phyloP scores from a whole-genome alignment of 2,888 invertebrate genomes.

The Scaptodrosophila latifasciaeformis region DNA sequence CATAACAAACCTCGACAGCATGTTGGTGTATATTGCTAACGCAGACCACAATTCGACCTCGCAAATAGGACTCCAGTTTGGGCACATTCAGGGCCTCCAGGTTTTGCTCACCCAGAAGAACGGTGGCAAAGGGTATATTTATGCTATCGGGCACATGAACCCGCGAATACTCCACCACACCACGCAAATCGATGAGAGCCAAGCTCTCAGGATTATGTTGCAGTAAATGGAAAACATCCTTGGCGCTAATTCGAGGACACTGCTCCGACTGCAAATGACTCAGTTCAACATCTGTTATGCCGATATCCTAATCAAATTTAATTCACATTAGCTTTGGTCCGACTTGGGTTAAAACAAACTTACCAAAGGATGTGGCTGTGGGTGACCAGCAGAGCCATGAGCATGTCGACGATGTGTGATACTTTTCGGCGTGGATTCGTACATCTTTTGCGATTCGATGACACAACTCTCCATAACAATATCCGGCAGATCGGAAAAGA shows the following conservation, averaged over 20 bases:
- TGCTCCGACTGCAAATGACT: conserved; percentile 83
- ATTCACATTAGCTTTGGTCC: neutral
- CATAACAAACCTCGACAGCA: conserved; percentile 85
- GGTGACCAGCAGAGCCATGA: conserved; percentile 75
- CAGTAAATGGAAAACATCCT: conserved; percentile 86
- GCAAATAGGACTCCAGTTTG: conserved; percentile 78
- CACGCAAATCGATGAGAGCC: conserved; percentile 82
- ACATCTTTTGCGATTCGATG: conserved; percentile 89
- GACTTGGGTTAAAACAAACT: conserved; percentile 17
- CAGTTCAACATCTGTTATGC: conserved; percentile 78
- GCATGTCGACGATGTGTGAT: conserved; percentile 90
- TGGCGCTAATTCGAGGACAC: conserved; percentile 89
- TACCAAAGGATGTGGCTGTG: conserved; percentile 69
- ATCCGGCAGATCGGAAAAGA: conserved; percentile 99
- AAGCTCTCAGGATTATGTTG: conserved; percentile 78
- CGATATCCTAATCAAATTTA: conserved; percentile 78
- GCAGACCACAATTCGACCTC: conserved; percentile 83
- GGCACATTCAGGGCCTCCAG: conserved; percentile 82
- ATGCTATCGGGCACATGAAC: conserved; percentile 88
- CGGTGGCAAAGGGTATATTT: conserved; percentile 90
- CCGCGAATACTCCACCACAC: conserved; percentile 79
- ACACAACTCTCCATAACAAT: conserved; percentile 96
- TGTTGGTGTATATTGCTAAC: conserved; percentile 87
- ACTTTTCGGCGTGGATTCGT: conserved; percentile 86
- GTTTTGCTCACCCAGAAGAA: conserved; percentile 82